Evolutionary conservation across 2,888 invertebrate species (phyloP).

Genomic region (Nezara viridula): DNA sequence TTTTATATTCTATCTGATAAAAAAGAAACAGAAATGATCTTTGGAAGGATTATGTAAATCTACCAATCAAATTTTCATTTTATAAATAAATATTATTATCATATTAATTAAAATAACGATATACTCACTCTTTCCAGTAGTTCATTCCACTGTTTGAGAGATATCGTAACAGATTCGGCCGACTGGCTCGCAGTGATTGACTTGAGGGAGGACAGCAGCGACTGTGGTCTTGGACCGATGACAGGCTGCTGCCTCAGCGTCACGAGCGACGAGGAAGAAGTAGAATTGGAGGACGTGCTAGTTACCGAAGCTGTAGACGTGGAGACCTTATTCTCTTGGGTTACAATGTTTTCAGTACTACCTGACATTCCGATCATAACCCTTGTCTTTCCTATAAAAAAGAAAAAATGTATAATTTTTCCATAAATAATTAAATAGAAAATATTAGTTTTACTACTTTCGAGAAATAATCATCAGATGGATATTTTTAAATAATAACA

Average conservation of each 20-base stretch:
- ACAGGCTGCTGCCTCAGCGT: conserved; percentile 57
- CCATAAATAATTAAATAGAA: too few species aligned
- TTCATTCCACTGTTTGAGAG: conserved; percentile 68
- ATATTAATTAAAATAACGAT: too few species aligned
- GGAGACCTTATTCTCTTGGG: conserved; percentile 51
- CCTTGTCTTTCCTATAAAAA: conserved; percentile 64
- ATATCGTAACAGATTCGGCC: conserved; percentile 65
- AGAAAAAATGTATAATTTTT: neutral
- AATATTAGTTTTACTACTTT: too few species aligned
- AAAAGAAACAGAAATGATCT: too few species aligned
- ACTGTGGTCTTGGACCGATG: conserved; percentile 55
- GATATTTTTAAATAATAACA: too few species aligned
- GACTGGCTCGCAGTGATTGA: conserved; percentile 24
- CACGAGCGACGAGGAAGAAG: conserved; percentile 54
- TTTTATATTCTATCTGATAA: too few species aligned
- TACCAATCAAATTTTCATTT: too few species aligned
- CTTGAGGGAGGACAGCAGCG: conserved; percentile 43
- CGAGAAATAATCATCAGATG: too few species aligned
- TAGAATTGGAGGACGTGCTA: conserved; percentile 61
- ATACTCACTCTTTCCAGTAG: conserved; percentile 71
- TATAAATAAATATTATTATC: too few species aligned
- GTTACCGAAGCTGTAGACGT: conserved; percentile 39
- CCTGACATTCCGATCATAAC: conserved; percentile 64
- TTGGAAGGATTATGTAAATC: too few species aligned
- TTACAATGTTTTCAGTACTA: conserved; percentile 39